Evolutionary conservation across 1,140 invertebrate species (phyloP).

Genomic region (Scaptomyza montana): DNA sequence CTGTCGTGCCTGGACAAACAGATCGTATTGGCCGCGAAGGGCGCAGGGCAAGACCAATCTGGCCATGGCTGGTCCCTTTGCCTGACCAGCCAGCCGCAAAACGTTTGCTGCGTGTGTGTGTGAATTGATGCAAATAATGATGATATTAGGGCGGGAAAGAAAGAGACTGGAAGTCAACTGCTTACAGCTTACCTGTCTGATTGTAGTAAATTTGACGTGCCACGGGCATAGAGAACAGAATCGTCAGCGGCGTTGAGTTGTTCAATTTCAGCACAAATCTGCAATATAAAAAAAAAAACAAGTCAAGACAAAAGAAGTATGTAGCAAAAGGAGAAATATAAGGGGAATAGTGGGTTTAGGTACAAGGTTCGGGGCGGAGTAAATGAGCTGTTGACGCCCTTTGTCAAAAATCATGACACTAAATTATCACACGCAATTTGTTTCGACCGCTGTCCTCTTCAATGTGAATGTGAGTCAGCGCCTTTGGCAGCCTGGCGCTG

Average conservation of each 20-base stretch:
- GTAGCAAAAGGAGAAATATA: no score
- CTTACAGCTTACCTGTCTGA: conserved; percentile 73
- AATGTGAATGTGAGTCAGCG: conserved; percentile 59
- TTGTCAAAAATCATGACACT: conserved; percentile 79
- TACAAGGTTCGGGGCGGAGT: conserved; percentile 38
- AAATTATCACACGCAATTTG: conserved; percentile 78
- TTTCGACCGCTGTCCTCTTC: conserved; percentile 37
- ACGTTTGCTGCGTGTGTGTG: conserved; percentile 62
- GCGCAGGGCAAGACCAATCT: conserved; percentile 78
- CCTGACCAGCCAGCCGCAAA: conserved; percentile 57
- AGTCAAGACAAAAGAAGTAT: background rate
- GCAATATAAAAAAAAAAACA: conserved; percentile 40
- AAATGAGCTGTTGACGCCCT: conserved; percentile 73
- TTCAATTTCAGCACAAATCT: conserved; percentile 79
- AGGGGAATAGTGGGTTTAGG: background rate
- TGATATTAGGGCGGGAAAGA: conserved; percentile 12
- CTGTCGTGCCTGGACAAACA: conserved; percentile 72
- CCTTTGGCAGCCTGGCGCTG: conserved; percentile 48
- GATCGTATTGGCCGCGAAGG: conserved; percentile 75
- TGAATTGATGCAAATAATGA: background rate
- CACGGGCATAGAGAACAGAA: conserved; percentile 76
- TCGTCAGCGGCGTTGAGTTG: conserved; percentile 74
- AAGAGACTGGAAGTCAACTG: background rate
- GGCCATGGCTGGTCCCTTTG: conserved; percentile 43
- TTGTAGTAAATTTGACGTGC: conserved; percentile 81